Percentiles rank a stretch among this genome's conserved stretches.
Conservation (phyloP, 2,113 vertebrate species). For the Lepidothrix coronata region DNA sequence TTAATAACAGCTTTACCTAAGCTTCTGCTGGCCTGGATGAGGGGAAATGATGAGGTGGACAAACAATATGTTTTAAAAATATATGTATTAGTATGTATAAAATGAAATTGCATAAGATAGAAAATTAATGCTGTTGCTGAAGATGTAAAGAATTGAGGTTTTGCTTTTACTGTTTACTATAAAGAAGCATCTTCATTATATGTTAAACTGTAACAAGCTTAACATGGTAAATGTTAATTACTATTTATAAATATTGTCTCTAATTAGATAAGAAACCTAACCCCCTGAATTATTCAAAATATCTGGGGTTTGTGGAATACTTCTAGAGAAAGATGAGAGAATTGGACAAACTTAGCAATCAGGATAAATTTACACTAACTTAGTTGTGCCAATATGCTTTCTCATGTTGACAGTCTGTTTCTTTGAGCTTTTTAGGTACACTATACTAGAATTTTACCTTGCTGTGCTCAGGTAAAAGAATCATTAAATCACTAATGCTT, state of each 20-base stretch:
- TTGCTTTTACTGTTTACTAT: background rate
- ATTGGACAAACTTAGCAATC: background rate
- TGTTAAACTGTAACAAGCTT: background rate
- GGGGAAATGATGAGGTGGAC: background rate
- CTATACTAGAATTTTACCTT: background rate
- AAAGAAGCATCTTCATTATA: background rate
- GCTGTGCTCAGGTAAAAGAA: background rate
- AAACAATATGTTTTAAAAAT: background rate
- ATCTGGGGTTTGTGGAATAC: background rate
- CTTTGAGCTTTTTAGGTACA: background rate
- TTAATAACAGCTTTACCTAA: background rate
- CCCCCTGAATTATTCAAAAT: background rate
- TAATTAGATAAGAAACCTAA: background rate
- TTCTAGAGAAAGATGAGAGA: background rate
- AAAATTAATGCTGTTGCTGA: background rate
- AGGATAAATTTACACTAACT: background rate
- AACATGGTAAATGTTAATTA: background rate
- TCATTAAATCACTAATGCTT: background rate
- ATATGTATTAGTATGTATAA: background rate
- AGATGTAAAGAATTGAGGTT: background rate
- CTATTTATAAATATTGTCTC: background rate
- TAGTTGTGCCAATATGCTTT: background rate
- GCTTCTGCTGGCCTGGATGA: background rate
- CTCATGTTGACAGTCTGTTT: background rate
- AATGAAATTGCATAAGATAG: background rate